Evolutionary conservation across 2,113 vertebrate genomes (phyloP).

Genomic region (Cygnus atratus): DNA sequence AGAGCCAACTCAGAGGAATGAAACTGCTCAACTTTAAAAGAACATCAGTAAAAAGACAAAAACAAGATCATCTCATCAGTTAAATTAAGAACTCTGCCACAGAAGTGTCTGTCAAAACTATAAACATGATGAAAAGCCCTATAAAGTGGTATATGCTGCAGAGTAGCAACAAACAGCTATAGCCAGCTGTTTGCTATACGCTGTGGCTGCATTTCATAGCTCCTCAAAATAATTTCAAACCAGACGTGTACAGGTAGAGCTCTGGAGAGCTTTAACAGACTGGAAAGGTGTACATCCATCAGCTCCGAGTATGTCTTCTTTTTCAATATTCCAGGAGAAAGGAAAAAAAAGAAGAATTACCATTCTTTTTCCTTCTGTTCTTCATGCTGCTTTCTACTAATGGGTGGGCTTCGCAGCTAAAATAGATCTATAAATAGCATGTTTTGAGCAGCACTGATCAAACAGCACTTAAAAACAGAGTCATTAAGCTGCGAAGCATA

Average conservation of each 20-base stretch:
- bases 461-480: constrained; percentile 34
- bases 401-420: not conserved
- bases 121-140: constrained; percentile 25
- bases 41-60: not conserved
- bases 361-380: not conserved
- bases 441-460: not conserved
- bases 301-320: not conserved
- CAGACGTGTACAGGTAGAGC: not conserved
- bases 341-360: not conserved
- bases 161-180: not conserved
- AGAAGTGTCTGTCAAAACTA: constrained; percentile 27
- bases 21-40: not conserved
- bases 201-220: not conserved
- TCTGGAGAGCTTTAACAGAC: not conserved
- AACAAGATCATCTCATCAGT: constrained; percentile 10
- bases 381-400: not conserved
- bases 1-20: not conserved
- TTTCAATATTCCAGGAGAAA: not conserved
- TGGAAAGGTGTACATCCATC: not conserved
- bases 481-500: not conserved
- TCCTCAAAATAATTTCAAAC: not conserved
- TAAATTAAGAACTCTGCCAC: constrained; percentile 25
- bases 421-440: not conserved
- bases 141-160: not conserved
- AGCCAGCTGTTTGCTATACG: not conserved